Base-by-base conservation (phyloP, 1,140 invertebrate species). In the Ostrea denselamellosa region DNA sequence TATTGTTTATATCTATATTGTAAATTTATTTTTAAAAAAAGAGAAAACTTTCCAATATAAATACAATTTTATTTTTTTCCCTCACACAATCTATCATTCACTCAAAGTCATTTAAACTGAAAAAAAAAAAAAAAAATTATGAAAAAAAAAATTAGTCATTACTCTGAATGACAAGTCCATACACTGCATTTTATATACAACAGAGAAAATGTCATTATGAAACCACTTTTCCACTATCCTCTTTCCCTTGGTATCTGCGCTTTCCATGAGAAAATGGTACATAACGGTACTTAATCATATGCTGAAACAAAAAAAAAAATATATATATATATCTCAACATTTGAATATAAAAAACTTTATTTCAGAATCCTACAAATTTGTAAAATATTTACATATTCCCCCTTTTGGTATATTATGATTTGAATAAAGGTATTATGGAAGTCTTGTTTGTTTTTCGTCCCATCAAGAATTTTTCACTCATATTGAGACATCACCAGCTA, bases 261-360 rank as follows among this genome's bases (percentile, higher is more conserved):
- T 99, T 99, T 90, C 98, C 98, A 95, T 98, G 97, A 54, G 98
- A 99, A 95, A 99, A 99, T 87, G 99, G 99, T 94, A 99, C 95
- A 95, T 99, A 99, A 95, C 97, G 97, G 95, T 99, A 99, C 95
- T 98, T 99, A 92, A 99, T 98, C 99, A 99, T 99, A 96, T 99
- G 99, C 98, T 99, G 96, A 88, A 97, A 97, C 88, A 54, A 4
- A 82, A 82, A 71, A 0, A 81, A 53, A 52, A 22, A 52, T 8
- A 17, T n/a, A n/a, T n/a, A n/a, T n/a, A n/a, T n/a, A n/a, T n/a
- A n/a, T n/a, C n/a, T n/a, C n/a, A 22, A n/a, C n/a, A 52, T 51
- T 83, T 77, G 28, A 17, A 77, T 34, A 62, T 62, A 44, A 1
- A 44, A 44, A 5, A 44, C 5, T 44, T 44, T 44, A 2, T 44